Base-by-base conservation (phyloP, 2,797 vertebrate genomes). In the Sebastes glaucus region DNA sequence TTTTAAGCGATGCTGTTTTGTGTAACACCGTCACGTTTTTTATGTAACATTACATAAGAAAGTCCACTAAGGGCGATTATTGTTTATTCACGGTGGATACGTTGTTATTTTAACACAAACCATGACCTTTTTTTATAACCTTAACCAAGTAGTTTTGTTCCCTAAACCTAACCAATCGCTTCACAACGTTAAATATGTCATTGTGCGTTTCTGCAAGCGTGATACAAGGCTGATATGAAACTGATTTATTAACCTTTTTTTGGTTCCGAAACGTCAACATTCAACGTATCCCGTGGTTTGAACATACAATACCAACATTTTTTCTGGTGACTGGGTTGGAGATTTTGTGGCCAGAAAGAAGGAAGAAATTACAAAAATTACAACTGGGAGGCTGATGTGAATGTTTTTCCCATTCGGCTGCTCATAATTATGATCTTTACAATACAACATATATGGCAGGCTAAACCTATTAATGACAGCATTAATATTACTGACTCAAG, bases 161-260 rank as follows among this genome's bases (percentile, higher is more conserved):
- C 42, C 42, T 49, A 49, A 49, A 49, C 42, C 42, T 46, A 46
- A 46, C 16, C 0, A 49, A 49, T 20, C 1, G 42, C 16, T 49
- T 49, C 0, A 0, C 38, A 42, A 49, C 3, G 7, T 49, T 49
- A 49, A 20, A 18, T 20, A 20, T 0, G 42, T 49, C 18, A 49
- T 49, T 49, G 16, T 49, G 3, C 6, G 0, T 46, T 46, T 46
- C 42, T 46, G 42, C 42, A 18, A 0, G 0, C 42, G 6, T 46
- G 42, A 18, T 46, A 18, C 0, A 0, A 18, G 6, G 42, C 14
- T 46, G 42, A 46, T 46, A 46, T 16, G 42, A 46, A 46, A 46
- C 6, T 0, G 0, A 46, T 46, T 46, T 46, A 18, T 18, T 0
- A 46, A 1, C 6, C 0, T 46, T 46, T 18, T 46, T 18, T 1